Evolutionary conservation across 2,888 invertebrate species (phyloP), one percentile per base, ranked within the genome.

Genomic region (Clepsis dumicolana): DNA sequence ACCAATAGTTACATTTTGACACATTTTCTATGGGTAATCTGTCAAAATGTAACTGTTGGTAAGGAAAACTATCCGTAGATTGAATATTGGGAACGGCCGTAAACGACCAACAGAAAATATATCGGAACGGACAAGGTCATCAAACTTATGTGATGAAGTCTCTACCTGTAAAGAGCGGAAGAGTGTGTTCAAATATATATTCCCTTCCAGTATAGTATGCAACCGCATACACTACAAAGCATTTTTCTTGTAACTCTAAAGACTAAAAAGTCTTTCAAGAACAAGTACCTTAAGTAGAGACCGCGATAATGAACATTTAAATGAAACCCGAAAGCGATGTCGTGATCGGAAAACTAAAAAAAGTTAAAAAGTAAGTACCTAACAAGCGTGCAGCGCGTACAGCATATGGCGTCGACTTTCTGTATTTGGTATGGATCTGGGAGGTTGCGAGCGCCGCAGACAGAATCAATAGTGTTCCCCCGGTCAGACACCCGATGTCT

Each of bases 391-490:
- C 72, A 75, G 74, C 71, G 73, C 74, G 77, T 75, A 76, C 74
- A 72, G 77, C 73, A 77, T 72, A 66, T 72, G 75, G 75, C 77
- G 85, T 84, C 82, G 83, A 82, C 83, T 82, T 80, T 85, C 84
- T 82, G 84, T 85, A 87, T 86, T 85, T 85, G 86, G 85, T 86
- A 80, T 78, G 81, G 80, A 84, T 54, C 53, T 8, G 65, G 50
- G 57, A 68, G 61, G 38, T 56, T 57, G 67, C 70, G 59, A 68
- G 41, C 60, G 82, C 76, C 76, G 84, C 88, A 92, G 92, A 92
- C 92, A 84, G 80, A 90, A 93, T 92, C 92, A 82, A 93, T 93
- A 91, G 75, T 65, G 73, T 77, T 79, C 80, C 81, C 83, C 81
- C 79, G 82, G 76, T 74, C 76, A 72, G 78, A 78, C 79, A 77